Percentiles rank a stretch among this genome's conserved stretches.
Conservation (phyloP, 1,140 invertebrate genomes). For the Panagrolaimus sp. region DNA sequence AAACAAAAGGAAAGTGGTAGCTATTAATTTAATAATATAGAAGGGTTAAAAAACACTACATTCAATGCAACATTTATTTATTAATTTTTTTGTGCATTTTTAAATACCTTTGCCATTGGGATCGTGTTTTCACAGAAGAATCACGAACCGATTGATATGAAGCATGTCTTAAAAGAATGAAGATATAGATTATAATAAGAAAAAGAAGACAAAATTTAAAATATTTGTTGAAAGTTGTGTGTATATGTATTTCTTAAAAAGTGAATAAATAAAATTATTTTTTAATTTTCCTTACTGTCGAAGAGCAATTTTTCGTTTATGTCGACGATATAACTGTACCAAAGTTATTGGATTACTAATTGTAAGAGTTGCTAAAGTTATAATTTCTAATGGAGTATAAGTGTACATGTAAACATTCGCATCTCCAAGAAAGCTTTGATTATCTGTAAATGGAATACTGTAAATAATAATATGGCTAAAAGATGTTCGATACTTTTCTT, state of each 20-base stretch:
- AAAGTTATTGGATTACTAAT: conserved; percentile 57
- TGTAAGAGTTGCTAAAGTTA: conserved; percentile 50
- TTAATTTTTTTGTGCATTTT: not conserved
- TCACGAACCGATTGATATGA: conserved; percentile 18
- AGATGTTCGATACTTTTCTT: not conserved
- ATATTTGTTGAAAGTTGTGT: conserved; percentile 3
- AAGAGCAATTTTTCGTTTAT: conserved; percentile 57
- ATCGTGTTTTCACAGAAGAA: conserved; percentile 33
- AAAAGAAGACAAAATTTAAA: too few species aligned
- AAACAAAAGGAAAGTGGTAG: too few species aligned
- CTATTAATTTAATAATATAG: too few species aligned
- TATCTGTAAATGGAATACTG: conserved; percentile 1
- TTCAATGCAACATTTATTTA: too few species aligned
- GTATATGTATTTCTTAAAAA: not conserved
- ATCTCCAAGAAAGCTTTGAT: not conserved
- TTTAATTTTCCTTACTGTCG: conserved; percentile 48
- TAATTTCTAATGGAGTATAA: conserved; percentile 53
- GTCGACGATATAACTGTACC: conserved; percentile 50
- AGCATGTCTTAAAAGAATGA: conserved; percentile 26
- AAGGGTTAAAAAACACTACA: too few species aligned
- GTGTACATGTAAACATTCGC: conserved; percentile 52
- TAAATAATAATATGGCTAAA: too few species aligned
- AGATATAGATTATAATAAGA: too few species aligned
- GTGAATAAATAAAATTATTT: not conserved
- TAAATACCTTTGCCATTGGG: conserved; percentile 50